Evolutionary conservation across 2,113 vertebrate genomes (phyloP), one percentile per base, ranked within the genome.

Genomic region (Strix aluco): DNA sequence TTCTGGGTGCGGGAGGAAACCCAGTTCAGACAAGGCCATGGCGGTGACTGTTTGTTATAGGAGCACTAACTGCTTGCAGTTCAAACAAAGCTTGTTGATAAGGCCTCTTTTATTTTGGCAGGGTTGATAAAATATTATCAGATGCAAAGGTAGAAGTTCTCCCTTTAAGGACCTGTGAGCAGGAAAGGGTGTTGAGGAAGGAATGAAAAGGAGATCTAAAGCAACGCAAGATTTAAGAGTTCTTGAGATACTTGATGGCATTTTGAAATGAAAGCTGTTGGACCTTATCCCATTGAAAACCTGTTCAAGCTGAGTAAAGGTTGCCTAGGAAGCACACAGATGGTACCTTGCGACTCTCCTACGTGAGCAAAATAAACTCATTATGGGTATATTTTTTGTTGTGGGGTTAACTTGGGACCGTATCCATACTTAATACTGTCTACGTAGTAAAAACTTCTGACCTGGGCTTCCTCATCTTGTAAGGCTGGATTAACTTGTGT

Each of bases 21-120:
- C 40, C 61, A 27, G 83, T 69, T 84, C 66, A 92, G 91, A 11
- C 77, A 34, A 75, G 77, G 94, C 88, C 66, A 6, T 36, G 32
- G 75, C 0, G 2, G 49, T 72, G 38, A 51, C 34, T 26, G 85
- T 86, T 88, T 90, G 89, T 71, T 85, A 32, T 2, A 87, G 74
- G 66, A 90, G 81, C 70, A 25, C 47, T 69, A 26, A 11, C 82
- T 78, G 73, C 91, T 70, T 65, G 58, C 38, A 91, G 81, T 54
- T 95, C 62, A 85, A 94, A 95, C 91, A 92, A 92, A 92, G 86
- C 91, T 77, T 71, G 40, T 61, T 79, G 96, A 96, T 97, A 96
- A 94, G 70, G 46, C 58, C 57, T 89, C 86, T 89, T 81, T 91
- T 89, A 82, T 89, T 94, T 95, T 82, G 92, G 80, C 86, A 69